Evolutionary conservation across 2,113 vertebrate species (phyloP).

Genomic region (Crocuta crocuta): DNA sequence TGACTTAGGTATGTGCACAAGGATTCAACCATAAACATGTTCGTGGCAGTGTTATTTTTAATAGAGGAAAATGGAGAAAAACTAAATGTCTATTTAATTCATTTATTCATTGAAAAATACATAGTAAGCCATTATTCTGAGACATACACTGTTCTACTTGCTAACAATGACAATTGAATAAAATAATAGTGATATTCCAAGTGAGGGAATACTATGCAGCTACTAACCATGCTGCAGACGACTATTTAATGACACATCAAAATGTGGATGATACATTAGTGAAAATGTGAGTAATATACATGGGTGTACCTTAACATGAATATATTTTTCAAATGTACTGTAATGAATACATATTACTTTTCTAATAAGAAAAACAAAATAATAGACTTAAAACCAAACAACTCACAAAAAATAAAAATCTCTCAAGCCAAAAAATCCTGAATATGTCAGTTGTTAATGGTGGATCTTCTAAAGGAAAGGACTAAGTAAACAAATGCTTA

Average conservation of each 20-base stretch:
- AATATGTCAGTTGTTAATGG: neutral
- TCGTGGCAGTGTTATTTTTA: slow-evolving; percentile 33
- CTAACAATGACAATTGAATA: neutral
- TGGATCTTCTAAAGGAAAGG: neutral
- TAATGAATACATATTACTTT: neutral
- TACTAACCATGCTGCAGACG: neutral
- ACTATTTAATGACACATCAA: neutral
- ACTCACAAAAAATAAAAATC: neutral
- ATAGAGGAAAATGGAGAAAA: slow-evolving; percentile 43
- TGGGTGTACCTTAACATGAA: neutral
- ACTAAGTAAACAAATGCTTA: neutral
- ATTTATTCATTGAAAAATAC: slow-evolving; percentile 15
- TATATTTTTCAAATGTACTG: neutral
- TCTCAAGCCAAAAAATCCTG: neutral
- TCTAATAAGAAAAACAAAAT: neutral
- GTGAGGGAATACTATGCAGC: neutral
- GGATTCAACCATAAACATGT: slow-evolving; percentile 7
- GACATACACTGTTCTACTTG: neutral
- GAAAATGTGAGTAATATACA: neutral
- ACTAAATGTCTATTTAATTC: neutral
- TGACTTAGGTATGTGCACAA: neutral
- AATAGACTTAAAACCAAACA: neutral
- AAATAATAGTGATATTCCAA: neutral
- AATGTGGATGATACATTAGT: neutral
- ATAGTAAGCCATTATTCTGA: neutral